Evolutionary conservation across 2,797 vertebrate species (phyloP), one percentile per base, ranked within the genome.

Genomic region (Apodemus agrarius): DNA sequence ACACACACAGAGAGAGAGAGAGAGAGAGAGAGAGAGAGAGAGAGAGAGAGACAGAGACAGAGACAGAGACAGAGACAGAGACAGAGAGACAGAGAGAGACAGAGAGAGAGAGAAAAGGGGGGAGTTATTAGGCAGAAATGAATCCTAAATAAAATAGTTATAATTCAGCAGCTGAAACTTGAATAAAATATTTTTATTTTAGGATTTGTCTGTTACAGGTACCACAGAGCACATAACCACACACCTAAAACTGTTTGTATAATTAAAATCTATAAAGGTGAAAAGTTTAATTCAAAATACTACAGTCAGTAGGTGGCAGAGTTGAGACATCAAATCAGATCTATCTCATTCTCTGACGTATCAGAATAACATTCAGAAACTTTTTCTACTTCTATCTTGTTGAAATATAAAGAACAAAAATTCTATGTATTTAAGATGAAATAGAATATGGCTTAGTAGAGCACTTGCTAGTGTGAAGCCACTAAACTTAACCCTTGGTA

Each of bases 261-360:
- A 91, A 94, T 84, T 89, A 95, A 49, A 29, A 80, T 67, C n/a
- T 54, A 67, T 34, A 75, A 91, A 92, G 49, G 65, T 80, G 24
- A 94, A 94, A 83, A 52, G n/a, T 81, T 93, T 95, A 75, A 13
- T 61, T 61, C 5, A 93, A 96, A 86, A 46, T 40, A 92, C 89
- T 83, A 80, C 0, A 93, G 85, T 81, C 92, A 93, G 67, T 76
- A 95, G 93, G 89, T 96, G 91, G 94, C 95, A 96, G 91, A 97
- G 91, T 37, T 95, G 91, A 95, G 82, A 93, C 69, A 94, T 9
- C 40, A 97, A 95, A 92, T 82, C 59, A 89, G n/a, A 72, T 89
- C 65, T 17, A 84, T 5, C 11, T 75, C 7, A 84, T 91, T 95
- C 19, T 75, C 40, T 75, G 91, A 61, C 12, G 52, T 81, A 91